Conservation (phyloP, 2,113 vertebrate species). For the Penelope pileata region DNA sequence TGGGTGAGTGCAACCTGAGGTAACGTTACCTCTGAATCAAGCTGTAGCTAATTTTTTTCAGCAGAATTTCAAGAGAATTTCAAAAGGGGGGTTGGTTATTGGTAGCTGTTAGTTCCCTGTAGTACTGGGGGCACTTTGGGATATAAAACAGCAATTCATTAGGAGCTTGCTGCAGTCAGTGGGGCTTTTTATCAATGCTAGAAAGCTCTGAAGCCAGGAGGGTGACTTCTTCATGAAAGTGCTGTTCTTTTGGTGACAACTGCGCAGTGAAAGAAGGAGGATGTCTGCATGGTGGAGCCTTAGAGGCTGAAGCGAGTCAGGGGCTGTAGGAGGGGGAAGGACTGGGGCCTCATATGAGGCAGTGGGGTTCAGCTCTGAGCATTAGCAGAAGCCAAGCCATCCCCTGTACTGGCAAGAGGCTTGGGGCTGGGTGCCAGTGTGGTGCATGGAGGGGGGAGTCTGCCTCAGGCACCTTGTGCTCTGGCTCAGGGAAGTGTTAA, state of each 20-base stretch:
- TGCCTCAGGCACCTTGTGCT: background rate
- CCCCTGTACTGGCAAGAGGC: background rate
- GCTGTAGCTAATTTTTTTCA: background rate
- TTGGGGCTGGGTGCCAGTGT: background rate
- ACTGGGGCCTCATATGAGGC: background rate
- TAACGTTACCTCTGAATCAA: background rate
- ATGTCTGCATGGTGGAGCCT: background rate
- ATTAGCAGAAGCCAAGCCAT: background rate
- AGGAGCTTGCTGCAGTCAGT: background rate
- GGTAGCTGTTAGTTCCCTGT: background rate
- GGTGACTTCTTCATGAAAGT: background rate
- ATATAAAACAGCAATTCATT: background rate
- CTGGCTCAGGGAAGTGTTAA: background rate
- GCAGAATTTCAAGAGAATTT: background rate
- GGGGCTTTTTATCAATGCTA: background rate
- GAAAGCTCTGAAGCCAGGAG: background rate
- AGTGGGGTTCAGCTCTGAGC: background rate
- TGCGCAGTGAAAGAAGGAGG: background rate
- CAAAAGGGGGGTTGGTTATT: background rate
- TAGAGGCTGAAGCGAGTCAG: background rate
- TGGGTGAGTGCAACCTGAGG: background rate
- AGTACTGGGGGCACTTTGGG: background rate
- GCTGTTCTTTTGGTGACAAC: background rate
- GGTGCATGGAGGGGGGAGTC: background rate
- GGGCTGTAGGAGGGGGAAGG: background rate